Evolutionary conservation across 1,140 invertebrate genomes (phyloP).

Genomic region (Zelostemma sp.): DNA sequence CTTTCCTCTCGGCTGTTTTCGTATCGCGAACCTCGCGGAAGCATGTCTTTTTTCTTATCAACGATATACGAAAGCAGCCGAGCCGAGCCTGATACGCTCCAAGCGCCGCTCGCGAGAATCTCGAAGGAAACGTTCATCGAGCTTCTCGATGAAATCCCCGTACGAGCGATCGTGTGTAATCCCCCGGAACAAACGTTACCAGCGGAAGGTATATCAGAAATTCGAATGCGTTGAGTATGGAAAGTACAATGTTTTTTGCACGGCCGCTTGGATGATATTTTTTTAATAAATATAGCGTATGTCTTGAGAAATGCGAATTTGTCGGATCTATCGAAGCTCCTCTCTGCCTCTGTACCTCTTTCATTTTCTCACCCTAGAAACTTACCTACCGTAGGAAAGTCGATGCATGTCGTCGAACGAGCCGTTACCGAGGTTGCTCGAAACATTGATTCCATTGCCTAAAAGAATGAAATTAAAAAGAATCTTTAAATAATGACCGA

Average conservation of each 20-base stretch:
- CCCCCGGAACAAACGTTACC: conserved; percentile 41
- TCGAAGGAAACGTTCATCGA: conserved; percentile 6
- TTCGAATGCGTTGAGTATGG: conserved; percentile 21
- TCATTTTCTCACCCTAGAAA: conserved; percentile 34
- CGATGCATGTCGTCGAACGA: conserved; percentile 43
- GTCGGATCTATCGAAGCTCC: conserved; percentile 19
- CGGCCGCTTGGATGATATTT: conserved; percentile 37
- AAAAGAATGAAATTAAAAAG: not conserved
- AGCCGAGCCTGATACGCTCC: not conserved
- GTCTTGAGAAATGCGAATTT: conserved; percentile 31
- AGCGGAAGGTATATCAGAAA: conserved; percentile 46
- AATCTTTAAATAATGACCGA: not conserved
- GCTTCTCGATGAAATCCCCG: conserved; percentile 1
- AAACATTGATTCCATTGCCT: not conserved
- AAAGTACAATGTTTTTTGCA: conserved; percentile 37
- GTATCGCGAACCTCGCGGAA: too few species aligned
- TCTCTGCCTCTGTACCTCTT: conserved; percentile 28
- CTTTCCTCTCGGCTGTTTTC: too few species aligned
- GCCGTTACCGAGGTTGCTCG: conserved; percentile 24
- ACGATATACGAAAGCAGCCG: conserved; percentile 23
- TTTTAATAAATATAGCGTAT: conserved; percentile 36
- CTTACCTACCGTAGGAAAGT: conserved; percentile 45
- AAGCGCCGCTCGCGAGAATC: not conserved
- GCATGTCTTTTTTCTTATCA: not conserved
- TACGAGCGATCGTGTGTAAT: conserved; percentile 17